These are phyloP conservation scores for Phenganax subtilis DNA, from an alignment of 92 coral and sea anemone species.

Conservation along the genomic window DNA sequence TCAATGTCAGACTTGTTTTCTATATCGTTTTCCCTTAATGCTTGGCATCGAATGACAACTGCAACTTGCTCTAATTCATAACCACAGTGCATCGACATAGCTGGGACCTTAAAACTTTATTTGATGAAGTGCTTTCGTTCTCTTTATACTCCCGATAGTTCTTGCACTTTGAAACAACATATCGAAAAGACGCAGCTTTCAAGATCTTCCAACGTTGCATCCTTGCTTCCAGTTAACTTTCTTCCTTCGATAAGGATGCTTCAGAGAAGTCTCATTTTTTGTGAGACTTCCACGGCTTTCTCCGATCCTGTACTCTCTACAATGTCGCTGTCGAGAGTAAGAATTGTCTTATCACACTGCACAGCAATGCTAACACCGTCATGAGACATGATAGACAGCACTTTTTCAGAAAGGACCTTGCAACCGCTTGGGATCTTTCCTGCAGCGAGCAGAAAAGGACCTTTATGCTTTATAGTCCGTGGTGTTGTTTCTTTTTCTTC, in stretches of 20 bases:
- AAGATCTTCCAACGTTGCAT: slow-evolving; percentile 17
- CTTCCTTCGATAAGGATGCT: slow-evolving; percentile 36
- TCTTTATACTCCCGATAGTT: background rate
- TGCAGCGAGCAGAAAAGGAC: slow-evolving; percentile 5
- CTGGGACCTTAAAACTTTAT: slow-evolving; percentile 3
- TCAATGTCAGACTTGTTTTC: slow-evolving; percentile 14
- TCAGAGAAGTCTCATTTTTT: slow-evolving; percentile 46
- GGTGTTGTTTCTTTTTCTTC: background rate
- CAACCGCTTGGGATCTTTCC: slow-evolving; percentile 1
- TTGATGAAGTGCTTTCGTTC: background rate
- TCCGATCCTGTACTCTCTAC: slow-evolving; percentile 30
- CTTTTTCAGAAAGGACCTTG: background rate
- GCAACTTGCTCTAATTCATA: slow-evolving; percentile 40
- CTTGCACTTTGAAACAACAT: slow-evolving; percentile 34
- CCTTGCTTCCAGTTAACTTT: background rate
- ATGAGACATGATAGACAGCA: slow-evolving; percentile 29
- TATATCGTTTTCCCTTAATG: slow-evolving; percentile 33
- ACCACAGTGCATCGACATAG: slow-evolving; percentile 37
- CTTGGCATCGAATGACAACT: slow-evolving; percentile 38
- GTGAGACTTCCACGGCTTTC: slow-evolving; percentile 34
- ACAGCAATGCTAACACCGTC: slow-evolving; percentile 36
- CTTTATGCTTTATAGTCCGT: background rate
- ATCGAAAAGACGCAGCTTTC: slow-evolving; percentile 45
- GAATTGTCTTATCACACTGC: slow-evolving; percentile 34
- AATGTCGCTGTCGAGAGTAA: slow-evolving; percentile 1